These are phyloP conservation scores for Verasper variegatus DNA, from an alignment of 2,113 vertebrate genomes.

Conservation along the genomic window DNA sequence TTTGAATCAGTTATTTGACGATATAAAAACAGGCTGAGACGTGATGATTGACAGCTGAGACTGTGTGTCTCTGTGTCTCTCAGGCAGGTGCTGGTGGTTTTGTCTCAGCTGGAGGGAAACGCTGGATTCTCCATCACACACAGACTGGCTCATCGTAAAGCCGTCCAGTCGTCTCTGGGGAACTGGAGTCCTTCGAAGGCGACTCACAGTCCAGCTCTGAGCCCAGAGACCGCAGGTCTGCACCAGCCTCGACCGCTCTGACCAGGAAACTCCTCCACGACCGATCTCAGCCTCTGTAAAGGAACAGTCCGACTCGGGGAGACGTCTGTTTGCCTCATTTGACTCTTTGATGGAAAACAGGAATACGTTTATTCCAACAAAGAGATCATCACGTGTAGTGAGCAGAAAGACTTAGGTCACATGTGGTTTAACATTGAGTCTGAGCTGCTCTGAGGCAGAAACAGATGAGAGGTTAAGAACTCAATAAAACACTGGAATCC, in stretches of 20 bases:
- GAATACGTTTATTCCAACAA: no score
- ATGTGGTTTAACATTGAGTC: no score
- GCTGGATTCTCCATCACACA: constrained; percentile 96
- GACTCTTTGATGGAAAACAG: neutral
- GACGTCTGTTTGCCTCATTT: neutral
- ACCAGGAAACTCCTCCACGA: constrained; percentile 45
- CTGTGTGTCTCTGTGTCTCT: neutral
- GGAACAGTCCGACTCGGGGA: no score
- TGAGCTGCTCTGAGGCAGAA: no score
- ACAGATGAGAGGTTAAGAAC: no score
- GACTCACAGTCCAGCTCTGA: constrained; percentile 90
- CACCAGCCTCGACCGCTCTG: constrained; percentile 92
- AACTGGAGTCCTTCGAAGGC: constrained; percentile 92
- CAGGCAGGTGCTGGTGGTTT: constrained; percentile 94
- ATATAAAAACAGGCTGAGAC: no score
- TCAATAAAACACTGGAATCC: no score
- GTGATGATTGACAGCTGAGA: no score
- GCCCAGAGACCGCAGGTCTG: constrained; percentile 87
- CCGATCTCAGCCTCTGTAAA: neutral
- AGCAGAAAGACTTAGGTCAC: no score
- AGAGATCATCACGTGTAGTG: no score
- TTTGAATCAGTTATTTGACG: no score
- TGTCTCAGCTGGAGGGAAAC: constrained; percentile 95
- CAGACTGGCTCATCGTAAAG: constrained; percentile 92
- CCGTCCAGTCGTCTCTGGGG: constrained; percentile 90